A percentile compares a stretch with the other conserved stretches of the same genome.
phyloP scores from a whole-genome alignment of 2,888 invertebrate species.

The Ernsta delagoae region DNA sequence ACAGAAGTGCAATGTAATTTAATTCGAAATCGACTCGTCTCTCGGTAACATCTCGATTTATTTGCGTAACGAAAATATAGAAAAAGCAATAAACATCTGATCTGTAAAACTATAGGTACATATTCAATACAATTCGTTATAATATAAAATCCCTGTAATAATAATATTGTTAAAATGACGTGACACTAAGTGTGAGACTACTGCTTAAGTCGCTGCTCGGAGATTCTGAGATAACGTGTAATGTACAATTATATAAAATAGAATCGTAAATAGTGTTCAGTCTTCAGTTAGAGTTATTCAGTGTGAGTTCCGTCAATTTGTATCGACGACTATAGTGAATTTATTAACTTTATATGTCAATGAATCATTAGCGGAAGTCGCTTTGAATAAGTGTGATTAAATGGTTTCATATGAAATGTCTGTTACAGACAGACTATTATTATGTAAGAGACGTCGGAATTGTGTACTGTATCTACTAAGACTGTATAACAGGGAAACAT shows the following conservation, averaged over 20 bases:
- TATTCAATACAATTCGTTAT: slow-evolving; percentile 78
- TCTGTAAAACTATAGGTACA: slow-evolving; percentile 77
- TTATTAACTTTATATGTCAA: slow-evolving; percentile 44
- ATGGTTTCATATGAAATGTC: slow-evolving; percentile 31
- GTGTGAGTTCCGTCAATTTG: slow-evolving; percentile 49
- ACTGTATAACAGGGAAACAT: slow-evolving; percentile 51
- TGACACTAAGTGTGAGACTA: slow-evolving; percentile 64
- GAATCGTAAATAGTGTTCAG: slow-evolving; percentile 82
- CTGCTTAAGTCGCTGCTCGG: slow-evolving; percentile 49
- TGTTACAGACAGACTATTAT: slow-evolving; percentile 38
- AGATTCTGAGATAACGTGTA: slow-evolving; percentile 64
- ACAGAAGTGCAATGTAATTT: slow-evolving; percentile 42
- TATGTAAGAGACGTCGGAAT: slow-evolving; percentile 50
- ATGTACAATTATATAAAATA: slow-evolving; percentile 82
- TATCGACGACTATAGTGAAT: slow-evolving; percentile 53
- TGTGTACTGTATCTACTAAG: slow-evolving; percentile 43
- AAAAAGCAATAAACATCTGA: slow-evolving; percentile 68
- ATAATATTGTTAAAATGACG: slow-evolving; percentile 80
- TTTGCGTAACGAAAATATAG: slow-evolving; percentile 55
- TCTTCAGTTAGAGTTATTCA: slow-evolving; percentile 76
- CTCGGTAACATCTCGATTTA: slow-evolving; percentile 40
- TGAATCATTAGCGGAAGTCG: slow-evolving; percentile 45
- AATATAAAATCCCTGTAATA: slow-evolving; percentile 85
- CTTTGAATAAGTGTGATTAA: slow-evolving; percentile 36
- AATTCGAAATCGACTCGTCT: slow-evolving; percentile 38